phyloP scores from a whole-genome alignment of 2,113 vertebrate species.

The Pollachius pollachius region DNA sequence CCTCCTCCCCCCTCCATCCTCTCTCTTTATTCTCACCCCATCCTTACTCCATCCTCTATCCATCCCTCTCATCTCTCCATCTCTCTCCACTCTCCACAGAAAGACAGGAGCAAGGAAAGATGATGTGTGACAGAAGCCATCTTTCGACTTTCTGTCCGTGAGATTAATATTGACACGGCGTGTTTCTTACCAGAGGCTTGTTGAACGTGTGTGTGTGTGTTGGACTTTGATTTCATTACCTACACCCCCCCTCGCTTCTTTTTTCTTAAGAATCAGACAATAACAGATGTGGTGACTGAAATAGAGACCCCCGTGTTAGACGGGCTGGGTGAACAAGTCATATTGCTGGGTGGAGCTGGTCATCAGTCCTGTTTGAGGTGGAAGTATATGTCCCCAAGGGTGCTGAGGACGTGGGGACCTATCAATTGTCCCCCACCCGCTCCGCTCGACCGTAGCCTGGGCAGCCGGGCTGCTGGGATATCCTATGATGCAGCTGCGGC shows the following conservation, averaged over 20 bases:
- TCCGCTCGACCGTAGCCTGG: conserved; percentile 18
- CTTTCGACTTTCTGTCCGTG: conserved; percentile 82
- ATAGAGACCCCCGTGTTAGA: conserved; percentile 66
- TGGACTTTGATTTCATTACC: conserved; percentile 80
- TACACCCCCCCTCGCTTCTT: conserved; percentile 73
- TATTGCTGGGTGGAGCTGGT: conserved; percentile 53
- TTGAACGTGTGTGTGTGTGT: conserved; percentile 64
- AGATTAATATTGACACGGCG: conserved; percentile 84
- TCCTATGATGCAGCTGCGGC: background rate
- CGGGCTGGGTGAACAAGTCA: conserved; percentile 69
- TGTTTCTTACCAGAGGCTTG: conserved; percentile 77
- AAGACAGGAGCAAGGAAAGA: conserved; percentile 74
- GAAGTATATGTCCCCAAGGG: conserved; percentile 54
- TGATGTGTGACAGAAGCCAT: conserved; percentile 81
- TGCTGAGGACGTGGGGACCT: conserved; percentile 36
- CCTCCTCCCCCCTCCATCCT: background rate
- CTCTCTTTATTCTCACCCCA: conserved; percentile 24
- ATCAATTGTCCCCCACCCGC: conserved; percentile 51
- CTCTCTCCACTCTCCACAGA: conserved; percentile 62
- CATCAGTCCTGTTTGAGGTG: conserved; percentile 65
- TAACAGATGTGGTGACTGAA: conserved; percentile 79
- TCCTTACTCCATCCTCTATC: conserved; percentile 57
- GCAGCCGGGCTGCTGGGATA: background rate
- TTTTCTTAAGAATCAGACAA: conserved; percentile 82
- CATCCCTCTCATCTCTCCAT: conserved; percentile 50